A percentile compares a stretch with the other conserved stretches of the same genome.
phyloP scores from a whole-genome alignment of 2,888 invertebrate species.

The Hemistola chrysoprasaria region DNA sequence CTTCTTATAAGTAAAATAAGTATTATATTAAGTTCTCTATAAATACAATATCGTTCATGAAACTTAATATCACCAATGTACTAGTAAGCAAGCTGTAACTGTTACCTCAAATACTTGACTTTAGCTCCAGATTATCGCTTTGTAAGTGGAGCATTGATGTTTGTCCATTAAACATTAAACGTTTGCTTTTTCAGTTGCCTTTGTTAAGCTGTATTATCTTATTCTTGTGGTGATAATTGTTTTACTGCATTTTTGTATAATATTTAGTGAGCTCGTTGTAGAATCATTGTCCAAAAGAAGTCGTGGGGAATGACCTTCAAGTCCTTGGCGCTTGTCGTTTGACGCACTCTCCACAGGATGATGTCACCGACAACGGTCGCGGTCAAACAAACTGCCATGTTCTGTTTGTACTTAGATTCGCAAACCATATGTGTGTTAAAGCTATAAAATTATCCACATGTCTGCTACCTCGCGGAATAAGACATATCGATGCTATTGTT shows the following conservation, averaged over 20 bases:
- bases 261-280: too few species aligned
- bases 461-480: neutral
- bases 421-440: conserved; percentile 37
- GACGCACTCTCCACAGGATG: conserved; percentile 31
- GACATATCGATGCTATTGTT: conserved; percentile 1
- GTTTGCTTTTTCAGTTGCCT: conserved; percentile 17
- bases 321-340: too few species aligned
- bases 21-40: too few species aligned
- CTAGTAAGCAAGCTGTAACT: too few species aligned
- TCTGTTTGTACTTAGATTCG: conserved; percentile 32
- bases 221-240: conserved; percentile 13
- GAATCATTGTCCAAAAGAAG: conserved; percentile 9
- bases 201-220: too few species aligned
- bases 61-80: too few species aligned
- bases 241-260: conserved; percentile 12
- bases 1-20: conserved; percentile 1
- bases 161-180: conserved; percentile 37
- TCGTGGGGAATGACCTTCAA: conserved; percentile 32
- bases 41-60: too few species aligned
- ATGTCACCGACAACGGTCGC: conserved; percentile 39
- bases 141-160: conserved; percentile 46
- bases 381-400: conserved; percentile 28
- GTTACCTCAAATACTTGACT: too few species aligned
- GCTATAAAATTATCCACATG: conserved; percentile 17
- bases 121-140: conserved; percentile 45